A percentile compares a stretch with the other conserved stretches of the same genome.
Evolutionary conservation across 2,888 invertebrate species (phyloP).

Genomic region (Agonopterix arenella): DNA sequence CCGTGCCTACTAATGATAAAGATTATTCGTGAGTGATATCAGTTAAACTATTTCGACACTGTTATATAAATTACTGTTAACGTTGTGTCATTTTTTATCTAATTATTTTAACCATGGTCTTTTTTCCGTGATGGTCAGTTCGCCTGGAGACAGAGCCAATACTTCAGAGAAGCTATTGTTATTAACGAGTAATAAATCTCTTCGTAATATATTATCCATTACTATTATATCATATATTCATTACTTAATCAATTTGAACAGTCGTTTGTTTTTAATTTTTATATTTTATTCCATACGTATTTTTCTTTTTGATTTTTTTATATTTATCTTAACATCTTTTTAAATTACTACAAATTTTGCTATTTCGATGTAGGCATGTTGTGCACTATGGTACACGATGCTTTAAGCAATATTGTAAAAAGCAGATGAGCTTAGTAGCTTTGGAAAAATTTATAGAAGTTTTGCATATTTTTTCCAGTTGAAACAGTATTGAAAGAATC

Average conservation of each 20-base stretch:
- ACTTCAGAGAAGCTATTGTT: conserved; percentile 97
- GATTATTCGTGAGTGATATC: not conserved
- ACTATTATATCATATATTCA: conserved; percentile 39
- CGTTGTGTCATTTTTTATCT: conserved; percentile 27
- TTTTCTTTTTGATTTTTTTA: conserved; percentile 24
- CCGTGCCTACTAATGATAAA: not conserved
- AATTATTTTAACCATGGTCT: conserved; percentile 54
- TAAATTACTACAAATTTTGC: conserved; percentile 43
- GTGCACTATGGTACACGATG: conserved; percentile 42
- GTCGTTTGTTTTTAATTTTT: conserved; percentile 55
- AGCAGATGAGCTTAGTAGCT: conserved; percentile 21
- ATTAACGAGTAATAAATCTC: conserved; percentile 86
- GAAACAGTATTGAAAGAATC: conserved; percentile 52
- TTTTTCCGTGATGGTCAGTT: conserved; percentile 78
- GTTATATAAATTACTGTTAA: conserved; percentile 12
- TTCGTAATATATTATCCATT: conserved; percentile 69
- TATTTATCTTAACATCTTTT: conserved; percentile 33
- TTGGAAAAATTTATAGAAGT: conserved; percentile 25
- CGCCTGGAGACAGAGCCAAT: conserved; percentile 97
- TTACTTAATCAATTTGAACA: conserved; percentile 37
- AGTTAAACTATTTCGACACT: not conserved
- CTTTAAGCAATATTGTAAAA: conserved; percentile 37
- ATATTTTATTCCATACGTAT: conserved; percentile 56
- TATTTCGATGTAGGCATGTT: conserved; percentile 60
- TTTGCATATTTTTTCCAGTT: conserved; percentile 56